Percentiles rank a stretch among this genome's conserved stretches.
Conservation (phyloP, 2,888 invertebrate genomes). For the Hoplodrina blanda region DNA sequence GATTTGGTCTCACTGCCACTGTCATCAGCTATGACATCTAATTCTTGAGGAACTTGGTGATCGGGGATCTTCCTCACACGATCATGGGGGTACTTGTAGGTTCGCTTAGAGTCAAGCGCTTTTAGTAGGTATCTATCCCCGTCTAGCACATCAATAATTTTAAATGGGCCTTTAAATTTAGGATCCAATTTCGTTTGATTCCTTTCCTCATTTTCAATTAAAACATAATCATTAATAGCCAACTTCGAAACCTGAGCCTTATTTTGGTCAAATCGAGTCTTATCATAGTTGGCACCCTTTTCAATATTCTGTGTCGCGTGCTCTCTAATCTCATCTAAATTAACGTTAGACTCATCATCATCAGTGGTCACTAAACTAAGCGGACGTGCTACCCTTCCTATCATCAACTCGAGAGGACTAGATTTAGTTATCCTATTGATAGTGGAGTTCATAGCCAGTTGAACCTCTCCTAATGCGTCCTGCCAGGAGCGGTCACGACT, state of each 20-base stretch:
- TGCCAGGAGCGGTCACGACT: constrained; percentile 11
- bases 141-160: constrained; percentile 3
- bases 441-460: constrained; percentile 20
- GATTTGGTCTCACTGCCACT: not conserved
- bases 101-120: constrained; percentile 7
- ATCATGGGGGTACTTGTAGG: constrained; percentile 27
- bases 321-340: not conserved
- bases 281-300: constrained; percentile 1
- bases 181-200: constrained; percentile 24
- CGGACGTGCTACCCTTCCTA: constrained; percentile 25
- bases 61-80: constrained; percentile 11
- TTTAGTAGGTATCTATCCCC: constrained; percentile 14
- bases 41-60: constrained; percentile 1
- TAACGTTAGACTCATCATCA: not conserved
- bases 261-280: constrained; percentile 10
- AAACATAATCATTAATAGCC: constrained; percentile 12
- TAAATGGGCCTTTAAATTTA: constrained; percentile 21
- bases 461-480: constrained; percentile 17
- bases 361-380: constrained; percentile 1
- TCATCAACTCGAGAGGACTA: constrained; percentile 22
- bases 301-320: constrained; percentile 8
- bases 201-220: constrained; percentile 13
- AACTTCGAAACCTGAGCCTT: not conserved
- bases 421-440: constrained; percentile 17
- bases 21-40: not conserved